phyloP scores from a whole-genome alignment of 2,113 vertebrate genomes.

The Mesocricetus auratus region DNA sequence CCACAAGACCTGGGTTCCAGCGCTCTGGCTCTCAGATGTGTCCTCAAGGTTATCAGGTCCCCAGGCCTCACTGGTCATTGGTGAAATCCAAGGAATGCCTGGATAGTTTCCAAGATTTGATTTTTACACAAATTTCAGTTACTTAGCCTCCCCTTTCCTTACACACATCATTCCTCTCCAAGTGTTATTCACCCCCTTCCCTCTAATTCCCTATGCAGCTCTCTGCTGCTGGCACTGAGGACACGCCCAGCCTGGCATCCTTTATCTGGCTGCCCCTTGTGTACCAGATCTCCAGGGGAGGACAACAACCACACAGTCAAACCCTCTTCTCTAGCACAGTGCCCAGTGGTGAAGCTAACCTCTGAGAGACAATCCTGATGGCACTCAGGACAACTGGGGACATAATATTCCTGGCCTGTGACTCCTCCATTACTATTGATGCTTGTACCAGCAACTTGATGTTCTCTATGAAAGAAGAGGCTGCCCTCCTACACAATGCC shows the following conservation, averaged over 20 bases:
- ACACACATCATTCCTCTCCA: neutral
- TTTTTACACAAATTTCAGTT: neutral
- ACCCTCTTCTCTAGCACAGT: neutral
- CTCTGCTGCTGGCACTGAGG: neutral
- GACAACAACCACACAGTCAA: too few relatives aligned
- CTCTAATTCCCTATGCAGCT: neutral
- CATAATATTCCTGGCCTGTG: neutral
- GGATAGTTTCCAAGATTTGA: neutral
- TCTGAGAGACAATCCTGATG: neutral
- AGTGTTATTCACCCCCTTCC: neutral
- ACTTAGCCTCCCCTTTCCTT: neutral
- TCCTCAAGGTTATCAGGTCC: neutral
- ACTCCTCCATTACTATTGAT: rapidly evolving
- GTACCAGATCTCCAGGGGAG: rapidly evolving
- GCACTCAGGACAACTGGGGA: neutral
- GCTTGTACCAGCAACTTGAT: neutral
- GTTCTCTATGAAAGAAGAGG: neutral
- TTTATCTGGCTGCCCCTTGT: neutral
- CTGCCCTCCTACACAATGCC: neutral
- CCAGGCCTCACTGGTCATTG: neutral
- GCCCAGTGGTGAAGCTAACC: neutral
- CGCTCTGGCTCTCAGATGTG: constrained; percentile 32
- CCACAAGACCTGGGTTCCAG: constrained; percentile 19
- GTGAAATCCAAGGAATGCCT: neutral
- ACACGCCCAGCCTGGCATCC: neutral